phyloP scores from a whole-genome alignment of 2,797 vertebrate genomes.

The Darevskia nairensis region DNA sequence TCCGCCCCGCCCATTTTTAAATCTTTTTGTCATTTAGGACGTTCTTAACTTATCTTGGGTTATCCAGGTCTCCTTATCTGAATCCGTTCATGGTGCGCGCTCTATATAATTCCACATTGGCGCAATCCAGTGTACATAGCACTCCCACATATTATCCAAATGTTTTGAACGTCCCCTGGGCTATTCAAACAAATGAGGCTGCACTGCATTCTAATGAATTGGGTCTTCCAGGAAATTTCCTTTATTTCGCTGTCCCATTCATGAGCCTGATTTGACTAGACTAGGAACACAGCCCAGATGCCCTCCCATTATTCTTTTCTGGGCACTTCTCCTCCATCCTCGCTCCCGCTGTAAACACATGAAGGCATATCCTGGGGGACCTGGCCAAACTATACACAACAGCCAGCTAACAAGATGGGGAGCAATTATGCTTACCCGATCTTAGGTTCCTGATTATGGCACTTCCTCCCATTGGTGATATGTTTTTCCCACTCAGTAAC shows the following conservation, averaged over 20 bases:
- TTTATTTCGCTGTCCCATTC: not conserved
- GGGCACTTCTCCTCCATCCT: not conserved
- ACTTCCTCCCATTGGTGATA: too few species aligned
- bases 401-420: not conserved
- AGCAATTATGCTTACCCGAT: not conserved
- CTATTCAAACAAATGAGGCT: constrained; percentile 10
- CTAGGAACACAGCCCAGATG: not conserved
- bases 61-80: not conserved
- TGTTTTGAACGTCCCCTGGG: not conserved
- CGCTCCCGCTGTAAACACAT: not conserved
- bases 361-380: not conserved
- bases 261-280: not conserved
- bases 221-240: not conserved
- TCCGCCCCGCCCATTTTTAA: not conserved
- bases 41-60: not conserved
- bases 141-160: not conserved
- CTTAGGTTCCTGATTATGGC: too few species aligned
- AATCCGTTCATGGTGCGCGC: not conserved
- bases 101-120: not conserved
- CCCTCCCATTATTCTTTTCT: not conserved
- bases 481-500: too few species aligned
- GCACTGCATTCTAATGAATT: constrained; percentile 14
- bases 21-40: not conserved
- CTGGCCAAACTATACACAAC: fast-evolving
- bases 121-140: not conserved